Evolutionary conservation across 2,113 vertebrate species (phyloP).

Genomic region (Ascaphus truei): DNA sequence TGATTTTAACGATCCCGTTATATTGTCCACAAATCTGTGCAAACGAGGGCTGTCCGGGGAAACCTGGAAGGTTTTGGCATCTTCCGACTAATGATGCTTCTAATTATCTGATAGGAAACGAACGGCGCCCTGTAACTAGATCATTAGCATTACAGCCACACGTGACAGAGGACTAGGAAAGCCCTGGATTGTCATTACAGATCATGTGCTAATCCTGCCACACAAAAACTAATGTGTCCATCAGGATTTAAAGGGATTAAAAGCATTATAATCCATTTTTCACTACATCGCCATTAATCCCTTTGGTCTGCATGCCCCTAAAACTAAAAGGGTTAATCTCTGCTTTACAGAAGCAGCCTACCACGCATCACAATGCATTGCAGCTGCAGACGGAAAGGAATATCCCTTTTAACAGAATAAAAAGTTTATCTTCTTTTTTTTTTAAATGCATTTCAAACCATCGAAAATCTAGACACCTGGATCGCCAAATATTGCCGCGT

Average conservation of each 20-base stretch:
- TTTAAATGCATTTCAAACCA: no score
- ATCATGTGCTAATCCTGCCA: slow-evolving; percentile 17
- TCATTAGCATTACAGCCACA: slow-evolving; percentile 16
- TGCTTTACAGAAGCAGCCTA: no score
- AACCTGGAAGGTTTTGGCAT: no score
- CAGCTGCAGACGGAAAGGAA: no score
- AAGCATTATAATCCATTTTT: slow-evolving; percentile 26
- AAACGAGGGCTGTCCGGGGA: no score
- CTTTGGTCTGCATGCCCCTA: neutral
- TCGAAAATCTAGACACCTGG: no score
- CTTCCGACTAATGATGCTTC: slow-evolving; percentile 20
- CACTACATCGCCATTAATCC: slow-evolving; percentile 8
- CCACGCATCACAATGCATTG: no score
- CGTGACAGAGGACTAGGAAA: slow-evolving; percentile 1
- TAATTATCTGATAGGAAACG: slow-evolving; percentile 15
- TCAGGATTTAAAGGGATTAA: slow-evolving; percentile 33
- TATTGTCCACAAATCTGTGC: no score
- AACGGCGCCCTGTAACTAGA: neutral
- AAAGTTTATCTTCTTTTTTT: no score
- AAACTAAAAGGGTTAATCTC: neutral
- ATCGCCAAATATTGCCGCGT: no score
- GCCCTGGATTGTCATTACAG: slow-evolving; percentile 17
- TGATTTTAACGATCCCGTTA: no score
- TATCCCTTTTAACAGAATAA: no score
- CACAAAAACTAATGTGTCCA: neutral